Evolutionary conservation across 2,113 vertebrate genomes (phyloP), one percentile per base, ranked within the genome.

Genomic region (Gymnarchus niloticus): DNA sequence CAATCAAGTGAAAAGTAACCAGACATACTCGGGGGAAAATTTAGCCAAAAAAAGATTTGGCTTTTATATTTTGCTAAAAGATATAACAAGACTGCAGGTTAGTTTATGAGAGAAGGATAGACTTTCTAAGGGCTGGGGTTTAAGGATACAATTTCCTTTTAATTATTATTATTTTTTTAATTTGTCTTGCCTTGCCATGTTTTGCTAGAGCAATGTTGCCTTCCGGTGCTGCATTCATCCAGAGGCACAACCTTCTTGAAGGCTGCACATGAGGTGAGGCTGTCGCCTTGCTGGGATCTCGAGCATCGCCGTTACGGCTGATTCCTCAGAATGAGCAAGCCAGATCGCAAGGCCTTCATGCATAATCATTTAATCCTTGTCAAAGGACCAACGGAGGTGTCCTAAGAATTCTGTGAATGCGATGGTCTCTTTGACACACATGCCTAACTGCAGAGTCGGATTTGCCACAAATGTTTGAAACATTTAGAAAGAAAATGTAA

Each of bases 1-100:
- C 33, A 59, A 83, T 83, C 59, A 83, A 57, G 37, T n/a, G n/a
- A 83, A 83, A 83, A 52, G 28, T 54, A 56, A 49, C 21, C 25
- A 82, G 41, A 73, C 41, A 33, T 41, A 81, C 46, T 52, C n/a
- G 10, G 49, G 46, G n/a, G 49, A 54, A 52, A 28, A 81, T 48
- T 49, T 25, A n/a, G 5, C 76, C 48, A 8, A 48, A 80, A 80
- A 78, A 46, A 77, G 23, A 48, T n/a, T 21, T 23, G 17, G 23
- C 76, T 69, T 69, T 69, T 7, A 80, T n/a, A 49, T 80, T 14
- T 17, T 46, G 8, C 21, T n/a, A 80, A 21, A 48, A 80, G 48
- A 80, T n/a, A 49, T 10, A 80, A 41, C 6, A 37, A 49, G 76
- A n/a, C n/a, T n/a, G n/a, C 76, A 80, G 76, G 76, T 25, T 49